These are phyloP conservation scores for Papilio elwesi DNA, from an alignment of 2,888 invertebrate species.

Conservation along the genomic window DNA sequence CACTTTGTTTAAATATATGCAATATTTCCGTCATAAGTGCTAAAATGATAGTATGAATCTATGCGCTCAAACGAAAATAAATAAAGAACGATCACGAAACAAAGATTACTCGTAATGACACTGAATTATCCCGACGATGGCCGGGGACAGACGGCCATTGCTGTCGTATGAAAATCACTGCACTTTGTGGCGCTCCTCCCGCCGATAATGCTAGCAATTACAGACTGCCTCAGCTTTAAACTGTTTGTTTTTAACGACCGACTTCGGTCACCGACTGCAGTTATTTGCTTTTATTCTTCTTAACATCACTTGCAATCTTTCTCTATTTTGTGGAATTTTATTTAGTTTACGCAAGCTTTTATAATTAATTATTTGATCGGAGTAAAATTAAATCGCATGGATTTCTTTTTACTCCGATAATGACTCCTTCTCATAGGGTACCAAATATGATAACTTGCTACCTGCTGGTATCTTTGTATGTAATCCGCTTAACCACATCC, in stretches of 20 bases:
- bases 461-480: constrained; percentile 3
- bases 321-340: neutral
- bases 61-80: constrained; percentile 40
- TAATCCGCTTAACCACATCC: constrained; percentile 1
- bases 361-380: too few species aligned
- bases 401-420: too few species aligned
- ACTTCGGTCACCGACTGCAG: constrained; percentile 11
- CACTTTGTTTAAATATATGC: neutral
- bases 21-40: neutral
- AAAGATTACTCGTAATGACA: constrained; percentile 52
- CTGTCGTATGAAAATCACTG: constrained; percentile 63
- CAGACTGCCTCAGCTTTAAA: constrained; percentile 30
- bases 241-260: constrained; percentile 43
- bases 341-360: too few species aligned
- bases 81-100: constrained; percentile 47
- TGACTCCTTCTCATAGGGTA: too few species aligned
- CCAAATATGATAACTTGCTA: too few species aligned
- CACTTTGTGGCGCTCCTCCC: constrained; percentile 58
- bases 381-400: too few species aligned
- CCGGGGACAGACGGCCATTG: constrained; percentile 53
- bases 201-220: constrained; percentile 54
- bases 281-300: constrained; percentile 18
- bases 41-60: constrained; percentile 1
- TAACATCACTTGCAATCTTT: constrained; percentile 8
- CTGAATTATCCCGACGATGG: constrained; percentile 53